These are phyloP conservation scores for Stigmatopora argus DNA, from an alignment of 2,113 vertebrate species.

Conservation along the genomic window DNA sequence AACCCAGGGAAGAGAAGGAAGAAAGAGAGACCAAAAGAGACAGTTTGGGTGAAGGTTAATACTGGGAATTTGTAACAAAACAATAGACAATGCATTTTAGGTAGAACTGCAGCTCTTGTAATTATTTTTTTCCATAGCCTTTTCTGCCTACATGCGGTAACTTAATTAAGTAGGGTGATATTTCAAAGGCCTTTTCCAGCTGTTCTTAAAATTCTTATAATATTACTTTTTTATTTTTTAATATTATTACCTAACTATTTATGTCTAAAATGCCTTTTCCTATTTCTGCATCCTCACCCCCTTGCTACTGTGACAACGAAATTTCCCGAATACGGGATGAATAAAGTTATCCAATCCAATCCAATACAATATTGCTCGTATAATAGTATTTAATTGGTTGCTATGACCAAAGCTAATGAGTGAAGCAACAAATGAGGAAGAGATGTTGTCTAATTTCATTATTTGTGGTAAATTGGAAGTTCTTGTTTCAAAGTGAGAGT, in stretches of 20 bases:
- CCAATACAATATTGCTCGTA: neutral
- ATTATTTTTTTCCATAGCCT: neutral
- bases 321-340: too few relatives aligned
- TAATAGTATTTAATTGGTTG: conserved; percentile 13
- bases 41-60: conserved; percentile 50
- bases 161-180: conserved; percentile 8
- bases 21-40: conserved; percentile 20
- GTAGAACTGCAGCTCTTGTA: neutral
- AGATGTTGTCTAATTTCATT: conserved; percentile 4
- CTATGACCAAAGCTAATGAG: conserved; percentile 15
- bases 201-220: conserved; percentile 10
- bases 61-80: conserved; percentile 32
- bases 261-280: too few relatives aligned
- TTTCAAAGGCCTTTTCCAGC: conserved; percentile 8
- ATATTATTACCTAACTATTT: too few relatives aligned
- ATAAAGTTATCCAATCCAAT: too few relatives aligned
- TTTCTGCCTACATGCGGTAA: neutral
- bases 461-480: too few relatives aligned
- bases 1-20: conserved; percentile 48
- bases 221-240: too few relatives aligned
- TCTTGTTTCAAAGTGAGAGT: too few relatives aligned
- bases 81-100: conserved; percentile 23
- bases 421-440: conserved; percentile 2
- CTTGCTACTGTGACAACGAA: too few relatives aligned
- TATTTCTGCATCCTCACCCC: too few relatives aligned